phyloP scores from a whole-genome alignment of 1,140 invertebrate genomes.

The Ridgeia piscesae region DNA sequence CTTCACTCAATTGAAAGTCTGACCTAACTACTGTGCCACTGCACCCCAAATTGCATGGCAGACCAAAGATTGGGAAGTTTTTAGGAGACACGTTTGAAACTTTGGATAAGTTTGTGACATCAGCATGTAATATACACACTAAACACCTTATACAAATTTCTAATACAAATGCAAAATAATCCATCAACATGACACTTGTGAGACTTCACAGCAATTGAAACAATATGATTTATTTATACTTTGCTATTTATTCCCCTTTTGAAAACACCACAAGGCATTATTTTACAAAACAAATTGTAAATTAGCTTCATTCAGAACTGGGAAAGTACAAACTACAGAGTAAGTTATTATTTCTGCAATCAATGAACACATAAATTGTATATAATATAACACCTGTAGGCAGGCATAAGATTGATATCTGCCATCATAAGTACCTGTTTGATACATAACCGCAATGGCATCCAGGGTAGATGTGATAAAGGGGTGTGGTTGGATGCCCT shows the following conservation, averaged over 20 bases:
- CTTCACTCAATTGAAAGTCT: no score
- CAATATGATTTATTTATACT: neutral
- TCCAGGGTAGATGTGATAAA: no score
- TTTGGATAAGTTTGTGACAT: neutral
- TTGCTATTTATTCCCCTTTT: neutral
- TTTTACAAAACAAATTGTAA: neutral
- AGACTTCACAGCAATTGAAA: neutral
- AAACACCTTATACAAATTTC: neutral
- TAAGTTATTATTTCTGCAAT: neutral
- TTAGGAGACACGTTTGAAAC: neutral
- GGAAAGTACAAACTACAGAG: neutral
- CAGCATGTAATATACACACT: neutral
- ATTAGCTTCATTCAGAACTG: neutral
- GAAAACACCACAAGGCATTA: neutral
- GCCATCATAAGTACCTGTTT: no score
- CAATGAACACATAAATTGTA: neutral
- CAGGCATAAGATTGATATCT: neutral
- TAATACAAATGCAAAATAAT: neutral
- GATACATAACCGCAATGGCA: no score
- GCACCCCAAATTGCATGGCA: no score
- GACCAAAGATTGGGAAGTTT: neutral
- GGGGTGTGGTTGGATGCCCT: no score
- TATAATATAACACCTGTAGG: neutral
- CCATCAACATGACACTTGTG: neutral
- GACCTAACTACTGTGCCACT: no score